These are phyloP conservation scores for Poeciliopsis paucimaculata DNA, from an alignment of 2,797 vertebrate genomes.

Conservation along the genomic window DNA sequence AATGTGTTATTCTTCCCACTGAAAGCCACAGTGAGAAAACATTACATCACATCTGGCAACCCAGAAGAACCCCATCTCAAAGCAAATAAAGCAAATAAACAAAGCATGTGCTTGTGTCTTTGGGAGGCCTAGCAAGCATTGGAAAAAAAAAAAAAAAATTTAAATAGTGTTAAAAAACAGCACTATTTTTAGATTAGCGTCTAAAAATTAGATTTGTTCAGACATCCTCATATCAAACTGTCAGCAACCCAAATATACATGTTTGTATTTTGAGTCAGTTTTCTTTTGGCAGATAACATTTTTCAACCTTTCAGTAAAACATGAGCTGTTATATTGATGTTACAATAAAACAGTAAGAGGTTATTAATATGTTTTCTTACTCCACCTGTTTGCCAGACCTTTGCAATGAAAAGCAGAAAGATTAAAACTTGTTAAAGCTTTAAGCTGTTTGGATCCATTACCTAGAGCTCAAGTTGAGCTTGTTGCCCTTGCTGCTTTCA, in stretches of 20 bases:
- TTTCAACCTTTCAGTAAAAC: neutral
- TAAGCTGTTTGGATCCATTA: neutral
- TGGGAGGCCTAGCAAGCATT: neutral
- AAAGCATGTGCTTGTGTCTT: too few relatives aligned
- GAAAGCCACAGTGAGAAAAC: neutral
- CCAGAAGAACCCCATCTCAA: neutral
- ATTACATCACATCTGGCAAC: neutral
- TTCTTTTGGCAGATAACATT: neutral
- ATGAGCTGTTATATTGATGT: neutral
- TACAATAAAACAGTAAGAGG: neutral
- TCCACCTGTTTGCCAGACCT: neutral
- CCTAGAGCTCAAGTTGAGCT: neutral
- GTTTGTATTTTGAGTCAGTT: neutral
- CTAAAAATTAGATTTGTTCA: neutral
- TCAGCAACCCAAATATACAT: neutral
- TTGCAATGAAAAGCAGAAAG: neutral
- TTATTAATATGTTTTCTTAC: neutral
- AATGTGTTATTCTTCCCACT: neutral
- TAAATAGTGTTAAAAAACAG: too few relatives aligned
- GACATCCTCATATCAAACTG: neutral
- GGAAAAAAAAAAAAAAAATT: neutral
- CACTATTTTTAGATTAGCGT: neutral
- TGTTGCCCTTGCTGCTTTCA: neutral
- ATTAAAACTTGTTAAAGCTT: neutral
- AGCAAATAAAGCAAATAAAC: neutral